Conservation (phyloP, 2,888 invertebrate genomes). For the Eristalinus aeneus region DNA sequence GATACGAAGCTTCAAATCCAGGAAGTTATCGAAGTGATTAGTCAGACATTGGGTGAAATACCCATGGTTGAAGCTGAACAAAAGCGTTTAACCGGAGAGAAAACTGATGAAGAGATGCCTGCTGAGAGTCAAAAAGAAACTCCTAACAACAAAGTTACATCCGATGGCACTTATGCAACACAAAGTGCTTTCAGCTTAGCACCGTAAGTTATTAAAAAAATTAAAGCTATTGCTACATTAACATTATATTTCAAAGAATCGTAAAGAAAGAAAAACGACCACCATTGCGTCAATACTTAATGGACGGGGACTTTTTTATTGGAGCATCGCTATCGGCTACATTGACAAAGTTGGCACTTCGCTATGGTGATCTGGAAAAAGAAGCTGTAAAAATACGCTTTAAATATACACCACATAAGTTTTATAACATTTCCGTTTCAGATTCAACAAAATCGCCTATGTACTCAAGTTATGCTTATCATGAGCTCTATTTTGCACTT, state of each 20-base stretch:
- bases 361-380: constrained; percentile 82
- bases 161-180: constrained; percentile 99
- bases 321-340: constrained; percentile 95
- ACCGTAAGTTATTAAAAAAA: constrained; percentile 82
- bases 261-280: constrained; percentile 87
- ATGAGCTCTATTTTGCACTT: constrained; percentile 92
- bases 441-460: constrained; percentile 83
- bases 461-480: constrained; percentile 92
- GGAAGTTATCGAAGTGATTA: constrained; percentile 89
- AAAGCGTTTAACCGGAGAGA: constrained; percentile 88
- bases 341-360: constrained; percentile 93
- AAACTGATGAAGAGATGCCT: constrained; percentile 81
- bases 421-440: constrained; percentile 23
- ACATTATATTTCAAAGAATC: constrained; percentile 77
- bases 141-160: constrained; percentile 87
- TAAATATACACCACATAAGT: background rate
- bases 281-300: constrained; percentile 91
- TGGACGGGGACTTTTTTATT: constrained; percentile 97
- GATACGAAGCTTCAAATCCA: constrained; percentile 88
- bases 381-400: constrained; percentile 74
- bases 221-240: background rate
- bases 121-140: constrained; percentile 75
- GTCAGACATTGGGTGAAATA: constrained; percentile 87
- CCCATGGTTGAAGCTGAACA: constrained; percentile 85
- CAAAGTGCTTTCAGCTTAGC: constrained; percentile 97